These are phyloP conservation scores for Petrocephalus schoutedeni DNA, from an alignment of 2,797 vertebrate species.

Conservation along the genomic window DNA sequence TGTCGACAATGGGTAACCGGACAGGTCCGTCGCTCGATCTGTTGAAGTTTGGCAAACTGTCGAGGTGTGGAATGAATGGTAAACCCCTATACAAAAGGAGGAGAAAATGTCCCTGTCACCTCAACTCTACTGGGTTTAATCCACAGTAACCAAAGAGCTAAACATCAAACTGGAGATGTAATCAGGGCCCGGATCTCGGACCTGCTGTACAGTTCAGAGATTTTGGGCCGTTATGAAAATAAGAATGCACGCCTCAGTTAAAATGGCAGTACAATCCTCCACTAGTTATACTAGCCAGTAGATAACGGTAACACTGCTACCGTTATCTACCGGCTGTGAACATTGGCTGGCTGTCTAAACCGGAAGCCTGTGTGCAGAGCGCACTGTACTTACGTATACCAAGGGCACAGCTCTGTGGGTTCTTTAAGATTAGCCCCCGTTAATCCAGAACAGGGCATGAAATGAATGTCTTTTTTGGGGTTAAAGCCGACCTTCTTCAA, in stretches of 20 bases:
- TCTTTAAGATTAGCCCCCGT: slow-evolving; percentile 97
- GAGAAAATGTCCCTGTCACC: neutral
- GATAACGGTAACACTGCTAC: too few relatives aligned
- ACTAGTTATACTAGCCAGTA: neutral
- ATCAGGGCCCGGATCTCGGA: neutral
- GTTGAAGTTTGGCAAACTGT: slow-evolving; percentile 94
- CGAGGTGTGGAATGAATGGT: slow-evolving; percentile 95
- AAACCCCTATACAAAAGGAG: slow-evolving; percentile 68
- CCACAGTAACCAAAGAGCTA: neutral
- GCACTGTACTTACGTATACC: slow-evolving; percentile 91
- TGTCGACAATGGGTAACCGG: slow-evolving; percentile 96
- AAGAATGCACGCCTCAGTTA: neutral
- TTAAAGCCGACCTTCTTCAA: slow-evolving; percentile 99
- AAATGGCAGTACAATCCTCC: neutral
- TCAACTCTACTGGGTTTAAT: neutral
- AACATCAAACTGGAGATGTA: neutral
- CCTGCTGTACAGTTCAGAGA: neutral
- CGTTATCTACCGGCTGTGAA: neutral
- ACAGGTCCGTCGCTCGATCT: slow-evolving; percentile 89
- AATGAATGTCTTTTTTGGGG: slow-evolving; percentile 98
- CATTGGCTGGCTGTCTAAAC: neutral
- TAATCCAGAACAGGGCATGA: slow-evolving; percentile 98
- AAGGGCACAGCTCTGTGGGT: slow-evolving; percentile 79
- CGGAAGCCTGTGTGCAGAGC: neutral
- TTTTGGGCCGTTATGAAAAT: neutral